Conservation (phyloP, 2,113 vertebrate genomes). For the Phycodurus eques region DNA sequence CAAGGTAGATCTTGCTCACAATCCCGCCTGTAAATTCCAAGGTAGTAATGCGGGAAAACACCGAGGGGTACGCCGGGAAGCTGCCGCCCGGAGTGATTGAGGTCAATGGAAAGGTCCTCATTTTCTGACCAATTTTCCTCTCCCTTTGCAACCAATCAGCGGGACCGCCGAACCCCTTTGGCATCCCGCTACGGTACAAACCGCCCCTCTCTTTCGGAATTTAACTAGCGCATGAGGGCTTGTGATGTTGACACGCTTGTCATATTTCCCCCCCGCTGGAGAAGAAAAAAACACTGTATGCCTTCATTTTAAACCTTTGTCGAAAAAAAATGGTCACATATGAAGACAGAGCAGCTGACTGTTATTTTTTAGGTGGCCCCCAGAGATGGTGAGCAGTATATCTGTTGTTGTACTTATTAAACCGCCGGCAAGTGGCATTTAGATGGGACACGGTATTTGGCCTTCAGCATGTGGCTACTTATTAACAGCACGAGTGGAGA, state of each 20-base stretch:
- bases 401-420: constrained; percentile 56
- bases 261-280: constrained; percentile 20
- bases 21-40: background rate
- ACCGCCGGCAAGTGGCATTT: constrained; percentile 56
- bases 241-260: constrained; percentile 45
- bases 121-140: constrained; percentile 58
- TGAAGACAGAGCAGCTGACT: constrained; percentile 32
- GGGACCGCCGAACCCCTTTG: constrained; percentile 29
- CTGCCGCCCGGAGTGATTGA: constrained; percentile 46
- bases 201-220: constrained; percentile 33
- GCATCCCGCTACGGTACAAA: constrained; percentile 25
- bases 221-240: constrained; percentile 48
- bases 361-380: constrained; percentile 53
- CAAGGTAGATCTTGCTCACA: background rate
- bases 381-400: constrained; percentile 34
- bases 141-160: constrained; percentile 62
- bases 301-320: constrained; percentile 26
- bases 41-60: constrained; percentile 36
- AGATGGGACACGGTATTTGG: constrained; percentile 51
- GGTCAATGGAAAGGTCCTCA: constrained; percentile 60
- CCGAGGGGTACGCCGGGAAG: constrained; percentile 28
- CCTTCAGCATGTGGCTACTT: constrained; percentile 33
- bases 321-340: constrained; percentile 28
- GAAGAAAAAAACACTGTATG: constrained; percentile 26
- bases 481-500: constrained; percentile 37